phyloP scores from a whole-genome alignment of 2,888 invertebrate genomes.

The Nebria brevicollis region DNA sequence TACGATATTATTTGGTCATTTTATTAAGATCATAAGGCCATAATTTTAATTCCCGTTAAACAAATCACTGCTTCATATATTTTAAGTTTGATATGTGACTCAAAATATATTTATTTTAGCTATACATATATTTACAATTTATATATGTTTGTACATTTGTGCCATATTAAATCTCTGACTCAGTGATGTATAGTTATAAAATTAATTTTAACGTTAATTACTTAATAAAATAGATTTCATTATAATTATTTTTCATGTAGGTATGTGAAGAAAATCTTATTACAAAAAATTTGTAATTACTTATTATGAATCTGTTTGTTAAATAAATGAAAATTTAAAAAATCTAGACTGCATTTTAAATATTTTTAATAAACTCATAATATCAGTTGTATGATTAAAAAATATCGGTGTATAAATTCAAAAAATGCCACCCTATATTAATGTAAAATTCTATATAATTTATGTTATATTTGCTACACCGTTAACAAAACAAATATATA shows the following conservation, averaged over 20 bases:
- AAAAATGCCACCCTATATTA: not conserved
- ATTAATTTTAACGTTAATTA: too few relatives aligned
- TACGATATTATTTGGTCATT: not conserved
- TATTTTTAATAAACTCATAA: too few relatives aligned
- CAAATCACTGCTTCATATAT: not conserved
- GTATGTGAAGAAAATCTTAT: too few relatives aligned
- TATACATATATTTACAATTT: not conserved
- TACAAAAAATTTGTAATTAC: too few relatives aligned
- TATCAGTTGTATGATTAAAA: too few relatives aligned
- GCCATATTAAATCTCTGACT: too few relatives aligned
- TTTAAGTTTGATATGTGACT: not conserved
- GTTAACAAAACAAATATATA: not conserved
- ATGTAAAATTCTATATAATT: not conserved
- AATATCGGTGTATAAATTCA: not conserved
- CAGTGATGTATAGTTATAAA: too few relatives aligned
- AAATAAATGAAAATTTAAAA: too few relatives aligned
- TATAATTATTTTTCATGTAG: too few relatives aligned
- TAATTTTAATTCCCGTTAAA: not conserved
- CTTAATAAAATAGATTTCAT: too few relatives aligned
- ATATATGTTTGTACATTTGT: not conserved
- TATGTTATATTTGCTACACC: not conserved
- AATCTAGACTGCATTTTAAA: too few relatives aligned
- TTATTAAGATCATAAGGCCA: not conserved
- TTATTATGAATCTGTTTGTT: too few relatives aligned
- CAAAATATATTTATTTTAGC: not conserved